Percentiles rank a stretch among this genome's conserved stretches.
Conservation (phyloP, 1,140 invertebrate genomes). For the Dryas iulia region DNA sequence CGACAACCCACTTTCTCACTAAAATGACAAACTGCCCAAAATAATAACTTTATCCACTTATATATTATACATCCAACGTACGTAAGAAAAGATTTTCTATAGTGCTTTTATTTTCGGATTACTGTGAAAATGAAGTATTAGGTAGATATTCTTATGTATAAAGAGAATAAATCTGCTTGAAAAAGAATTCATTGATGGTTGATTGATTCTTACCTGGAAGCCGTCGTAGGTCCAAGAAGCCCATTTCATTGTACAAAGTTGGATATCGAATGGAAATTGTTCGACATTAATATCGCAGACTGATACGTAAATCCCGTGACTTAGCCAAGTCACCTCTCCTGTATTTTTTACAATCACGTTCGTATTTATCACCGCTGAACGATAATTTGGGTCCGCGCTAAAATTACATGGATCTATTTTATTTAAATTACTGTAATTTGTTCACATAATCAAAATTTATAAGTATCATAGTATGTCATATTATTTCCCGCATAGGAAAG, state of each 20-base stretch:
- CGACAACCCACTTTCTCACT: no score
- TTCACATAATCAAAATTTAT: not conserved
- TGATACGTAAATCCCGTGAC: slow-evolving; percentile 92
- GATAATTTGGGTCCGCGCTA: slow-evolving; percentile 91
- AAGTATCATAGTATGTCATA: no score
- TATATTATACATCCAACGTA: no score
- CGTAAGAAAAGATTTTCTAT: no score
- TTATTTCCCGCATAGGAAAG: no score
- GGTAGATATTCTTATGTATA: not conserved
- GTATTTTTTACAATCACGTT: slow-evolving; percentile 88
- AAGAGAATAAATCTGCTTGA: not conserved
- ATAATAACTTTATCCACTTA: no score
- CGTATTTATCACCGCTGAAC: slow-evolving; percentile 89
- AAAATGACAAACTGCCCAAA: no score
- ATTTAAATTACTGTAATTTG: not conserved
- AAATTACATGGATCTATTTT: slow-evolving; percentile 42
- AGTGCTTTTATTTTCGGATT: no score
- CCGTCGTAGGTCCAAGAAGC: slow-evolving; percentile 98
- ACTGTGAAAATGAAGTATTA: no score
- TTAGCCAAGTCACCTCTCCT: slow-evolving; percentile 89
- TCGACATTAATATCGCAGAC: slow-evolving; percentile 95
- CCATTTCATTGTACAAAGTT: slow-evolving; percentile 95
- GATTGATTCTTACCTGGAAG: slow-evolving; percentile 86
- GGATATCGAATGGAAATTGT: slow-evolving; percentile 97
- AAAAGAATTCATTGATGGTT: not conserved